phyloP scores from a whole-genome alignment of 2,113 vertebrate species.

The Amphiprion ocellaris region DNA sequence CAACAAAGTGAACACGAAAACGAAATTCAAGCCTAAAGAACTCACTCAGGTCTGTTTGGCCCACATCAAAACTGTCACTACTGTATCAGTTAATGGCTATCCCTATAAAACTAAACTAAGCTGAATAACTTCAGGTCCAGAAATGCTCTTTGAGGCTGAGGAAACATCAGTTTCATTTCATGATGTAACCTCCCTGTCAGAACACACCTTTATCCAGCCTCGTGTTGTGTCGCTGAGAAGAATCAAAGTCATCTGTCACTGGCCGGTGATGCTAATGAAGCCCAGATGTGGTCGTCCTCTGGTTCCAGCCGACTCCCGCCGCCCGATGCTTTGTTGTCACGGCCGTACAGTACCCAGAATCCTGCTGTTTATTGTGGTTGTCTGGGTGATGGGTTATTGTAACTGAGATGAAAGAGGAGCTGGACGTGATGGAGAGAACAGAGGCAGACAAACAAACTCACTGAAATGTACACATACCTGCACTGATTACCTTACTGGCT shows the following conservation, averaged over 20 bases:
- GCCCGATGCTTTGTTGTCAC: conserved; percentile 35
- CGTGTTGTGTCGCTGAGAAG: conserved; percentile 19
- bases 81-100: conserved; percentile 20
- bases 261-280: conserved; percentile 48
- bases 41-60: not conserved
- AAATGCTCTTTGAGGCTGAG: conserved; percentile 17
- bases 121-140: conserved; percentile 15
- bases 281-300: conserved; percentile 61
- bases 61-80: not conserved
- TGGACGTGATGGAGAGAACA: not conserved
- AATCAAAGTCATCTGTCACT: conserved; percentile 60
- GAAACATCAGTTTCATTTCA: conserved; percentile 39
- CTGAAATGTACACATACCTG: not conserved
- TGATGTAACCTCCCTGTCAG: conserved; percentile 61
- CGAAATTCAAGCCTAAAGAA: not conserved
- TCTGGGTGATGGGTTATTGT: conserved; percentile 39
- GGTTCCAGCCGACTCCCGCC: conserved; percentile 8
- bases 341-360: conserved; percentile 50
- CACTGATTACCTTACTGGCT: not conserved
- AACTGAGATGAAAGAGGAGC: conserved; percentile 39
- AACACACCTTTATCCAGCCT: conserved; percentile 31
- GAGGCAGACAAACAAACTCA: conserved; percentile 4
- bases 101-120: conserved; percentile 10
- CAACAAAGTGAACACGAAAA: not conserved
- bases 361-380: conserved; percentile 51